Evolutionary conservation across 2,113 vertebrate genomes (phyloP), one percentile per base, ranked within the genome.

Genomic region (Turnix velox): DNA sequence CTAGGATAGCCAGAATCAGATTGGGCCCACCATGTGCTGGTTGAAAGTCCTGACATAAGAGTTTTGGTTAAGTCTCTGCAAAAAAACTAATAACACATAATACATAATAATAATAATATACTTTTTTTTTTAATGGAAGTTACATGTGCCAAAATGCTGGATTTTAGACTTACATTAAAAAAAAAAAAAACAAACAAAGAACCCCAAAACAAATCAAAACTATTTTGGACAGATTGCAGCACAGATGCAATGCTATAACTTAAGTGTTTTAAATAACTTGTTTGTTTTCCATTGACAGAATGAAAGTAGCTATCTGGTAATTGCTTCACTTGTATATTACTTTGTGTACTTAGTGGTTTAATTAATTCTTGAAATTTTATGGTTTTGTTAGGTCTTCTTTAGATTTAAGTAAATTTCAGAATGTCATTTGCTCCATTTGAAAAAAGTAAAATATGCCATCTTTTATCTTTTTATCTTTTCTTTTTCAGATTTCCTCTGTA

Each of bases 141-240:
- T 86, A 28, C 6, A 17, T 43, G 18, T 3, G 0, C 0, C 2
- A 80, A 80, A 85, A 49, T 40, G 0, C 12, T 31, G 6, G 10
- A 25, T 24, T 62, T 67, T 76, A 76, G 24, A 88, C 28, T 39
- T 87, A 61, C 10, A 18, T 66, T 55, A 14, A 15, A 16, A 39
- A 55, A 31, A 18, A 25, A 37, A 63, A 19, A 5, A 37, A 16
- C 46, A 35, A 15, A 30, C 30, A 67, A 18, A 4, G n/a, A n/a
- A n/a, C n/a, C n/a, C n/a, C n/a, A 51, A 35, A 15, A 30, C 30
- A 67, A 18, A 4, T 2, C 2, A 17, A 73, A 59, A 3, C 80
- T 7, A 1, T 31, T 35, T 69, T 77, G 31, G 42, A 74, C 39
- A 45, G 22, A 62, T 69, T 84, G 51, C 12, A 77, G 31, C 58